These are phyloP conservation scores for Tonatia bakeri DNA, from an alignment of 2,113 vertebrate genomes.

Conservation along the genomic window DNA sequence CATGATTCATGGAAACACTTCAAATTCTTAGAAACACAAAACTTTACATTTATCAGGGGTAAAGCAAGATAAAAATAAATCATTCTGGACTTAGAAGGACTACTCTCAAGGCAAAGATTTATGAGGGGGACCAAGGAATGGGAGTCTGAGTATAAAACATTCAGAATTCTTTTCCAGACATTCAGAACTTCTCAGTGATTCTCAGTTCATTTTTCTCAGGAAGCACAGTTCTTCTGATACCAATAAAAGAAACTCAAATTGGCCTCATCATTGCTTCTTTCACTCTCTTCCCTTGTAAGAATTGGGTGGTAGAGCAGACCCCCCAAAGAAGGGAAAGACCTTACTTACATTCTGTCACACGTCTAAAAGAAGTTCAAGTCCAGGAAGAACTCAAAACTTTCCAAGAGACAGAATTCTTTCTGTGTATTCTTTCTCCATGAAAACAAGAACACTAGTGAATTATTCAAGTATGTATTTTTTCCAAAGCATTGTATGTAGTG, in stretches of 20 bases:
- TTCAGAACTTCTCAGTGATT: conserved; percentile 36
- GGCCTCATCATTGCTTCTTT: not conserved
- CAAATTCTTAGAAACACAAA: conserved; percentile 55
- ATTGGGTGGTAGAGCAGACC: not conserved
- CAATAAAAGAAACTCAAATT: conserved; percentile 47
- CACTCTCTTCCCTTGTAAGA: conserved; percentile 1
- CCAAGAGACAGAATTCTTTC: not conserved
- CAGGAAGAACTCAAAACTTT: not conserved
- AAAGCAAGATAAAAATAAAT: conserved; percentile 57
- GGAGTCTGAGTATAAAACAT: conserved; percentile 49
- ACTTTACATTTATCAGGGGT: conserved; percentile 38
- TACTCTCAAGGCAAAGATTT: conserved; percentile 40
- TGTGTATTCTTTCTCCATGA: not conserved
- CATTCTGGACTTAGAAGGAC: conserved; percentile 41
- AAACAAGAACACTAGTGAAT: not conserved
- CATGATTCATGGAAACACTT: conserved; percentile 46
- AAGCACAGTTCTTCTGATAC: conserved; percentile 52
- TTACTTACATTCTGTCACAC: not conserved
- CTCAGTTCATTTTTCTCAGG: conserved; percentile 42
- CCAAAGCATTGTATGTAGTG: not conserved
- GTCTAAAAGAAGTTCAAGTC: not conserved
- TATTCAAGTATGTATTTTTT: conserved; percentile 1
- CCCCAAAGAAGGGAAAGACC: not conserved
- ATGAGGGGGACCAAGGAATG: conserved; percentile 9
- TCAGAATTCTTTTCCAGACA: conserved; percentile 26